Evolutionary conservation across 2,888 invertebrate species (phyloP).

Genomic region (Tinea trinotella): DNA sequence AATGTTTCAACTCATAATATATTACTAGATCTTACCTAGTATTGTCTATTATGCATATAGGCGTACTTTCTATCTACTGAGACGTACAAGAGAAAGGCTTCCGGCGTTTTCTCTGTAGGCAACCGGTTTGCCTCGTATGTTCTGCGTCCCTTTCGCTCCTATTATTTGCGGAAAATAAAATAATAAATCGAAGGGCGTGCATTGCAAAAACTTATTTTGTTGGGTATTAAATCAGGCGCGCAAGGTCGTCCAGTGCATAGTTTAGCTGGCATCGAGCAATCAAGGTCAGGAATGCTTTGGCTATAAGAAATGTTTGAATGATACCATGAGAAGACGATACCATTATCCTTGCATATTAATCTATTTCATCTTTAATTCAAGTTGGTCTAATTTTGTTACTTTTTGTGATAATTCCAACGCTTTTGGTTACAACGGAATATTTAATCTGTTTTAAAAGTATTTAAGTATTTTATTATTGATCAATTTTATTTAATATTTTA

Average conservation of each 20-base stretch:
- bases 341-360: too few species aligned
- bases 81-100: conserved; percentile 44
- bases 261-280: conserved; percentile 27
- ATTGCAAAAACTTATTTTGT: conserved; percentile 32
- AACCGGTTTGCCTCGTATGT: conserved; percentile 36
- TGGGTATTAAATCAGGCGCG: conserved; percentile 32
- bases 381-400: too few species aligned
- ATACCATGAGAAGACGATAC: too few species aligned
- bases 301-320: not conserved
- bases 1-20: conserved; percentile 25
- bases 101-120: conserved; percentile 39
- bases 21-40: conserved; percentile 18
- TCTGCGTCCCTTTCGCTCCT: conserved; percentile 33
- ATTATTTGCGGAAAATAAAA: conserved; percentile 31
- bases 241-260: conserved; percentile 38
- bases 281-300: conserved; percentile 25
- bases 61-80: conserved; percentile 18
- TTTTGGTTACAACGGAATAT: too few species aligned
- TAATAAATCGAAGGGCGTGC: conserved; percentile 26
- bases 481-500: too few species aligned
- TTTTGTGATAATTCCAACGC: too few species aligned
- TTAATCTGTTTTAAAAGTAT: too few species aligned
- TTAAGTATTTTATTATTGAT: too few species aligned
- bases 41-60: conserved; percentile 21
- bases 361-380: too few species aligned